Evolutionary conservation across 2,888 invertebrate genomes (phyloP).

Genomic region (Heterodera filipjevi): DNA sequence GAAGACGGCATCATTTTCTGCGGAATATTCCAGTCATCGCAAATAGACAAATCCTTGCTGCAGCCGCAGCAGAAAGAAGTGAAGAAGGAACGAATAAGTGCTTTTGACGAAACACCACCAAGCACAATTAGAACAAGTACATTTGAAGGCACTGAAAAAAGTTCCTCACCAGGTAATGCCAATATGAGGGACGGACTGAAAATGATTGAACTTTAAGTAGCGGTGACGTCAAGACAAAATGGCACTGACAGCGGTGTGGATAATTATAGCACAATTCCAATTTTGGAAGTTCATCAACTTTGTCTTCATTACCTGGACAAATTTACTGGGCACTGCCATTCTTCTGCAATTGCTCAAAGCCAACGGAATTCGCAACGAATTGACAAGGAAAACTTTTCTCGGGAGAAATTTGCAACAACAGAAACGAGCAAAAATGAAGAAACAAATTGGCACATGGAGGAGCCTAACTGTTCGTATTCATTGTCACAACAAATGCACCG

Average conservation of each 20-base stretch:
- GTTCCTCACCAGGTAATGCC: not conserved
- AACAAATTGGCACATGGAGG: not conserved
- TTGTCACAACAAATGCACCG: conserved; percentile 10
- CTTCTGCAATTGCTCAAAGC: not conserved
- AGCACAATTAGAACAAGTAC: not conserved
- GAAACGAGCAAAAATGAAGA: not conserved
- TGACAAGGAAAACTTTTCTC: not conserved
- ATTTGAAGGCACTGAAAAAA: not conserved
- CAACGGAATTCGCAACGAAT: not conserved
- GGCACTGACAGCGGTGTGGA: not conserved
- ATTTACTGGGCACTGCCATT: conserved; percentile 14
- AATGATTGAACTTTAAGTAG: not conserved
- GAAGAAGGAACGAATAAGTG: not conserved
- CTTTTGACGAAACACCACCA: not conserved
- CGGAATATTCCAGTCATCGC: conserved; percentile 2
- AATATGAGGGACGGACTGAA: not conserved
- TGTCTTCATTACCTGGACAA: conserved; percentile 11
- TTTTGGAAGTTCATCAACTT: conserved; percentile 17
- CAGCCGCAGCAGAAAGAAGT: not conserved
- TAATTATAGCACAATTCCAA: not conserved
- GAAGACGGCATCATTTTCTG: conserved; percentile 23
- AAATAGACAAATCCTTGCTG: not conserved
- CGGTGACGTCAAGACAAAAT: conserved; percentile 3
- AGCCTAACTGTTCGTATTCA: not conserved
- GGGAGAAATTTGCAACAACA: not conserved